Base-by-base conservation (phyloP, 2,113 vertebrate genomes). In the Limnothrissa miodon region DNA sequence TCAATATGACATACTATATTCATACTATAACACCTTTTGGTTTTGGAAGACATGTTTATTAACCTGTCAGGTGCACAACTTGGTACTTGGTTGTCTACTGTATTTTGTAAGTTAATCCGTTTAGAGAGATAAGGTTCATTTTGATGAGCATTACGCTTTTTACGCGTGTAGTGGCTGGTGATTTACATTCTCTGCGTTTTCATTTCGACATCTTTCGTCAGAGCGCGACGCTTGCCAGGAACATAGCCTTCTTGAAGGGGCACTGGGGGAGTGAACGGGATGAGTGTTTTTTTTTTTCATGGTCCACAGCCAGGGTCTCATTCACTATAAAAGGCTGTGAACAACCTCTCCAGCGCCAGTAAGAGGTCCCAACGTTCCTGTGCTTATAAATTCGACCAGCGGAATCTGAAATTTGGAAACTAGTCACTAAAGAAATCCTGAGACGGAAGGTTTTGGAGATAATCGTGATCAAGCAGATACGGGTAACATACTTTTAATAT, bases 251-350 rank as follows among this genome's bases (percentile, higher is more conserved):
- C 91, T 86, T 84, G 42, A 87, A 81, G 87, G 86, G 86, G 87
- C 29, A 29, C 74, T 62, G 78, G 56, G 39, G 46, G 85, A 45
- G 39, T 42, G 86, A 83, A 86, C 81, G 87, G 85, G 86, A 83
- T 83, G 86, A 87, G 85, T 88, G 0, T 70, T 84, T 81, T 83
- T 48, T 8, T n/a, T 39, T 39, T 42, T 59, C 45, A 36, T 74
- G 66, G 66, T 83, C 45, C 70, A 78, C 82, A 53, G 89, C 29
- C 29, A 86, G 87, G 90, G 88, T 92, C 91, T 93, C 90, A 90
- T 88, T 90, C 90, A 90, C 92, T 94, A 95, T 95, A 95, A 93
- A 95, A 95, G 93, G 92, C 89, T 8, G 88, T 86, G 88, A 83
- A 19, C 87, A 85, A 87, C 74, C 80, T 87, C 88, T 79, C 83